phyloP scores from a whole-genome alignment of 1,140 invertebrate genomes.

The Ceratitis capitata region DNA sequence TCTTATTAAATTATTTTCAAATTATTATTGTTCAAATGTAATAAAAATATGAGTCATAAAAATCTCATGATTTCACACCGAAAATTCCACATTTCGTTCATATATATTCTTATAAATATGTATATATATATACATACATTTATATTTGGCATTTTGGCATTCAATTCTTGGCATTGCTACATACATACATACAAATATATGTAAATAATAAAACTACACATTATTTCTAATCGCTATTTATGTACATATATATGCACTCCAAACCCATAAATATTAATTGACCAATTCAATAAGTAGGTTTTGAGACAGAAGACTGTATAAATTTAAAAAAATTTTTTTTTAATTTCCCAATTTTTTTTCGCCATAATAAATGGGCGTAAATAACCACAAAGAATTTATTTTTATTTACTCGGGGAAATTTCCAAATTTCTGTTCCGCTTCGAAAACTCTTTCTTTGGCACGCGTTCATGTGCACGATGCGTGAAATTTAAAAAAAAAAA shows the following conservation, averaged over 20 bases:
- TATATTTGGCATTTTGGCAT: neutral
- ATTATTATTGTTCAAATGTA: too few relatives aligned
- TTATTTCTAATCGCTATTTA: neutral
- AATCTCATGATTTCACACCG: too few relatives aligned
- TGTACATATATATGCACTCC: too few relatives aligned
- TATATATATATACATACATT: neutral
- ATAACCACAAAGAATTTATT: too few relatives aligned
- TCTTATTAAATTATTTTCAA: too few relatives aligned
- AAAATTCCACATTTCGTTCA: too few relatives aligned
- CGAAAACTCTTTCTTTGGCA: neutral
- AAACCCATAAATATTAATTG: neutral
- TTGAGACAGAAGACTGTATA: neutral
- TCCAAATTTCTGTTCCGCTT: neutral
- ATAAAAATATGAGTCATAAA: too few relatives aligned
- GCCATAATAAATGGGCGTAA: too few relatives aligned
- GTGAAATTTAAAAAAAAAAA: neutral
- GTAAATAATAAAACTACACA: too few relatives aligned
- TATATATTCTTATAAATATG: neutral
- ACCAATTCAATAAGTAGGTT: neutral
- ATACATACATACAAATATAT: too few relatives aligned
- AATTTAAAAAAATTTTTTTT: neutral
- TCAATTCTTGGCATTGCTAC: neutral
- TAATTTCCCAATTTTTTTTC: too few relatives aligned
- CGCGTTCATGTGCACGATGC: neutral
- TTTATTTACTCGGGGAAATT: neutral